These are phyloP conservation scores for Arctia plantaginis DNA, from an alignment of 2,888 invertebrate species.

Conservation along the genomic window DNA sequence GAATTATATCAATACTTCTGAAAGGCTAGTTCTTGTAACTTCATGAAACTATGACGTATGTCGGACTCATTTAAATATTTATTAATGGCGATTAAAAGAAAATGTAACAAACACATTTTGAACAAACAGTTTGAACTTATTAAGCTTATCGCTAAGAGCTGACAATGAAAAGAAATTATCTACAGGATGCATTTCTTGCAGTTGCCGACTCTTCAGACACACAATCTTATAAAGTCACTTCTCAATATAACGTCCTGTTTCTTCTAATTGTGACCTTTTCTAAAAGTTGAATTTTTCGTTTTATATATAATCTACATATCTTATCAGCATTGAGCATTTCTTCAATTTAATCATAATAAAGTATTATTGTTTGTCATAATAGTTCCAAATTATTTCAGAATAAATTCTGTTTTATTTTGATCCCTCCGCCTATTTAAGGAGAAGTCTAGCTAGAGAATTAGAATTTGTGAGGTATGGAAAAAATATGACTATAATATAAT, in stretches of 20 bases:
- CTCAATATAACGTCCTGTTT: too few species aligned
- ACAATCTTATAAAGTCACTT: neutral
- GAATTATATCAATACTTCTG: slow-evolving; percentile 39
- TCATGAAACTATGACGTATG: slow-evolving; percentile 11
- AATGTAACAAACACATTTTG: neutral
- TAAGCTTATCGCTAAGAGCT: neutral
- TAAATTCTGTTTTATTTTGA: neutral
- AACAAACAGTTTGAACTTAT: neutral
- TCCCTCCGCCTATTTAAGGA: neutral
- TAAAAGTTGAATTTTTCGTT: neutral
- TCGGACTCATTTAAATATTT: neutral
- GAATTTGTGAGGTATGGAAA: neutral
- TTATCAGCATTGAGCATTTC: too few species aligned
- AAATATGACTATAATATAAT: neutral
- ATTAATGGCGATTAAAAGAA: neutral
- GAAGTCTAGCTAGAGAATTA: neutral
- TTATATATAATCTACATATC: too few species aligned
- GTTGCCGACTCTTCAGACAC: neutral
- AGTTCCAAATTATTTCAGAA: neutral
- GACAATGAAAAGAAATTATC: too few species aligned
- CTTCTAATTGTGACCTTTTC: neutral
- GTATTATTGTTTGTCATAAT: neutral
- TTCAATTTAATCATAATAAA: neutral
- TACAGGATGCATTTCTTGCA: neutral
- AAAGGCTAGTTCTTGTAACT: slow-evolving; percentile 40